Conservation (phyloP, 2,797 vertebrate species). For the Sphenodon punctatus region DNA sequence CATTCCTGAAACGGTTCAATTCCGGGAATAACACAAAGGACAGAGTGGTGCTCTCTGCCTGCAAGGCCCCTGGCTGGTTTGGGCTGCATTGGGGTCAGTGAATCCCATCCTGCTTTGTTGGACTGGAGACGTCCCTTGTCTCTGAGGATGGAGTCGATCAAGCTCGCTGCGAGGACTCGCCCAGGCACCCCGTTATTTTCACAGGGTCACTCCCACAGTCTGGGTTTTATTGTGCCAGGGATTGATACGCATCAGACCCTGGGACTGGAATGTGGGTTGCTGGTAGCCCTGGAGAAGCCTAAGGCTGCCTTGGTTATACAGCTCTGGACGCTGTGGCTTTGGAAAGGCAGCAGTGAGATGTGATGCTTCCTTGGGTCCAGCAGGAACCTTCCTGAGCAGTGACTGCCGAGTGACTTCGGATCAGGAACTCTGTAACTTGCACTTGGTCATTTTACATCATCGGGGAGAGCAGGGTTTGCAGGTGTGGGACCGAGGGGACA, state of each 20-base stretch:
- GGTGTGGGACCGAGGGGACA: slow-evolving; percentile 30
- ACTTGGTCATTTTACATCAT: slow-evolving; percentile 57
- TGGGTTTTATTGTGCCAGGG: background rate
- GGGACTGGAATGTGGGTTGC: background rate
- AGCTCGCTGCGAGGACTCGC: no score
- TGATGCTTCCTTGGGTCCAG: slow-evolving; percentile 51
- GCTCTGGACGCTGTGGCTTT: slow-evolving; percentile 22
- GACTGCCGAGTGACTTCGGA: slow-evolving; percentile 52
- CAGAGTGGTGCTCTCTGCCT: no score
- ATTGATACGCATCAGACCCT: background rate
- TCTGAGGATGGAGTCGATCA: no score
- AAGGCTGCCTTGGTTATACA: slow-evolving; percentile 21
- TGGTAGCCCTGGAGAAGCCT: slow-evolving; percentile 22
- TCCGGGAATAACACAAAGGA: background rate
- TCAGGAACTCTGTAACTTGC: slow-evolving; percentile 57
- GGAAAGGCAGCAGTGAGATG: slow-evolving; percentile 32
- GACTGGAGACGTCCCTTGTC: no score
- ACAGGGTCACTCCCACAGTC: background rate
- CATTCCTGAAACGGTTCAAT: fast-evolving
- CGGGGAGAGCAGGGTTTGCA: slow-evolving; percentile 27
- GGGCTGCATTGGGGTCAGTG: no score
- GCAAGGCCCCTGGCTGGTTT: no score
- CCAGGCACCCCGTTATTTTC: background rate
- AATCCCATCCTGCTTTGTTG: no score
- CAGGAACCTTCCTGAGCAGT: slow-evolving; percentile 48